These are phyloP conservation scores for Lucifuga dentata DNA, from an alignment of 2,113 vertebrate genomes.

Conservation along the genomic window DNA sequence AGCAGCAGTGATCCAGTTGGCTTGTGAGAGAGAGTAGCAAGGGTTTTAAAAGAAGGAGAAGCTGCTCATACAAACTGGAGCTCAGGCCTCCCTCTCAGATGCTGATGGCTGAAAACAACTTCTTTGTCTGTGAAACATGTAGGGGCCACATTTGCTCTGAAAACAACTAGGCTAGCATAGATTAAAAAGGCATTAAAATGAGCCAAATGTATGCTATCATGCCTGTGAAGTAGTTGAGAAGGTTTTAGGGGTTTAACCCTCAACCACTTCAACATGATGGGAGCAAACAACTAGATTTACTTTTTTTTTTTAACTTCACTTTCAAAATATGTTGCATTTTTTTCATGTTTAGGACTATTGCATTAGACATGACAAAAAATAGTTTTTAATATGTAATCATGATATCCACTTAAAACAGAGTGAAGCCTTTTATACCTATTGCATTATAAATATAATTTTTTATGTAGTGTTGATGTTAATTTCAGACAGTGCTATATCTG, in stretches of 20 bases:
- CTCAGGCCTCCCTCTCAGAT: constrained; percentile 33
- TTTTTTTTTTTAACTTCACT: neutral
- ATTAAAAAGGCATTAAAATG: constrained; percentile 39
- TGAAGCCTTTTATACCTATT: no score
- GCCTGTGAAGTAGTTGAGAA: constrained; percentile 9
- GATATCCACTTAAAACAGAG: no score
- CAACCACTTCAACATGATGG: constrained; percentile 7
- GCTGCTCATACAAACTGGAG: constrained; percentile 34
- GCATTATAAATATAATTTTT: no score
- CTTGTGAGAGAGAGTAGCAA: constrained; percentile 37
- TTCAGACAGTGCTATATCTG: neutral
- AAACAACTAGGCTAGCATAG: constrained; percentile 4
- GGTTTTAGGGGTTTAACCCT: constrained; percentile 26
- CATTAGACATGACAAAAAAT: no score
- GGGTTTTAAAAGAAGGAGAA: constrained; percentile 32
- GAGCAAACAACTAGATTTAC: constrained; percentile 19
- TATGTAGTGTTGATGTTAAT: no score
- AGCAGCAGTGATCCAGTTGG: constrained; percentile 65
- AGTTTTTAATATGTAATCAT: no score
- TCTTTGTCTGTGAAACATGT: constrained; percentile 38
- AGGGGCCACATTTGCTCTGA: constrained; percentile 25
- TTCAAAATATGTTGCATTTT: neutral
- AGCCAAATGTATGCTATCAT: constrained; percentile 30
- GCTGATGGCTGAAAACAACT: neutral
- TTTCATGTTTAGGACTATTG: neutral